Evolutionary conservation across 2,888 invertebrate species (phyloP), one percentile per base, ranked within the genome.

Genomic region (Sesia apiformis): DNA sequence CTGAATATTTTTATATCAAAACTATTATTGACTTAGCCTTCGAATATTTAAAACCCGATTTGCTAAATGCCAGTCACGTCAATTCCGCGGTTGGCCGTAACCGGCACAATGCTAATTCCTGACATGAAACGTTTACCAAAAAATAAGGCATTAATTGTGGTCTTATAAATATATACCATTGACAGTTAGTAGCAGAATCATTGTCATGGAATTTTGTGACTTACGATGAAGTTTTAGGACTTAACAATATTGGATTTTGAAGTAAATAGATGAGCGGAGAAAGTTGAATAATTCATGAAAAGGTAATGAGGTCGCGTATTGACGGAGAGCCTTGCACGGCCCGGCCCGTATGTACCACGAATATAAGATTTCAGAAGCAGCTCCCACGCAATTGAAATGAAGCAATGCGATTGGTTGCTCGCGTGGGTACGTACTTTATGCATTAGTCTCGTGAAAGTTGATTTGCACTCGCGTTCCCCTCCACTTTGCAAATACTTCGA

Each of bases 381-480:
- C 39, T 51, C 40, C 59, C 62, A 66, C 57, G 60, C 61, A 53
- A 58, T 60, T 57, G 59, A 59, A 60, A 63, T 65, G 62, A 65
- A 66, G 63, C 62, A 58, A 65, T 62, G 62, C 58, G 63, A 74
- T 78, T 75, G 72, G 73, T 60, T 54, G 60, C 60, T 59, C 60
- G 64, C 60, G 62, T 67, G 64, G 66, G 62, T 68, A 54, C 38
- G 7, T 50, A 39, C 7, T 50, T 50, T 38, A 39, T 65, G 64
- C 58, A 66, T 72, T 70, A 64, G 67, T 65, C 62, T 66, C 72
- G 85, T 79, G 86, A 87, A 87, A 86, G 87, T 85, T 78, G 78
- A 77, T 74, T 81, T 76, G 77, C 73, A 74, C 67, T 59, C 61
- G 61, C 60, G 59, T 64, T 66, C 72, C 71, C 71, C 62, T 61